phyloP scores from a whole-genome alignment of 2,888 invertebrate species.

The Trichogramma evanescens region DNA sequence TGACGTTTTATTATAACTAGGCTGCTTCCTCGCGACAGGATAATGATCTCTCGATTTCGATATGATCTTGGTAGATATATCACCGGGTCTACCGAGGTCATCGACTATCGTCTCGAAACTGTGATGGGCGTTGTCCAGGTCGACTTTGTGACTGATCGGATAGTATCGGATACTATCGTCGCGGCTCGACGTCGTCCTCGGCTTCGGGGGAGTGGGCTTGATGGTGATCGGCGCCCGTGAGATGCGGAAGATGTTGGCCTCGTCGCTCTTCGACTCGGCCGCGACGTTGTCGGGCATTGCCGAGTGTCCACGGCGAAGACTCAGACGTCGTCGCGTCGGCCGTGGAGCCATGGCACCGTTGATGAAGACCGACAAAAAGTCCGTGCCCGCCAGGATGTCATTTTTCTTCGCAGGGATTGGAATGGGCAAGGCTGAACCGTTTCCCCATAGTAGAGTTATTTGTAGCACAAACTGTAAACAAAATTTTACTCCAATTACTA shows the following conservation, averaged over 20 bases:
- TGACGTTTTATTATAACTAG: constrained; percentile 10
- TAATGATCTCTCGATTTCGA: constrained; percentile 16
- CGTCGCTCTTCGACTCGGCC: constrained; percentile 41
- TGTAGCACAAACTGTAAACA: constrained; percentile 40
- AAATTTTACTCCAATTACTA: background rate
- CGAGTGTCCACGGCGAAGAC: constrained; percentile 19
- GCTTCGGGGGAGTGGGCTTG: constrained; percentile 14
- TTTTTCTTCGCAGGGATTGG: constrained; percentile 33
- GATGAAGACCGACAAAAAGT: constrained; percentile 49
- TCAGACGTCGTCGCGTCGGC: constrained; percentile 32
- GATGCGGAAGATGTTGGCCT: constrained; percentile 44
- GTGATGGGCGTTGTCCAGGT: constrained; percentile 33
- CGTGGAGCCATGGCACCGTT: constrained; percentile 45
- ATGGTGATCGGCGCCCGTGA: constrained; percentile 36
- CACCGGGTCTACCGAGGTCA: constrained; percentile 32
- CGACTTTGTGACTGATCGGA: constrained; percentile 38
- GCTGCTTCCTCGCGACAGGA: background rate
- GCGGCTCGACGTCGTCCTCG: constrained; percentile 20
- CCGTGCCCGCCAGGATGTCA: constrained; percentile 49
- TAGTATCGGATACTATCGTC: constrained; percentile 37
- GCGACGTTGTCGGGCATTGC: constrained; percentile 33
- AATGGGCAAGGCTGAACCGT: constrained; percentile 31
- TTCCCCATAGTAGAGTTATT: constrained; percentile 36
- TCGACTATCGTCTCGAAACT: constrained; percentile 34
- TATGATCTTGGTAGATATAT: constrained; percentile 26